Evolutionary conservation across 1,140 invertebrate genomes (phyloP).

Genomic region (Cyclargus thomasi): DNA sequence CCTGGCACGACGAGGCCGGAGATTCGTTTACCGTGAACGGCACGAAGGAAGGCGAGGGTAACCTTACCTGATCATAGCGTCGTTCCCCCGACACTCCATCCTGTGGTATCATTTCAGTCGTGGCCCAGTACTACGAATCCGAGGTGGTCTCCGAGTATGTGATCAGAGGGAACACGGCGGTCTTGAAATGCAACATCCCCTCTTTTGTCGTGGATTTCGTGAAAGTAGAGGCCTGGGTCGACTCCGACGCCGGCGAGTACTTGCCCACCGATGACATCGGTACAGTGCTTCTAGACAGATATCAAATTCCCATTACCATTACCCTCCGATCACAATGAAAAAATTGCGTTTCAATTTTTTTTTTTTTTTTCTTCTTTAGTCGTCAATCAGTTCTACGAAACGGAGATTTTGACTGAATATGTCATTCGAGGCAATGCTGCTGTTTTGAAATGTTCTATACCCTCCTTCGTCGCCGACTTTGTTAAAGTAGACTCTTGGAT

Average conservation of each 20-base stretch:
- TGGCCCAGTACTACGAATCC: conserved; percentile 92
- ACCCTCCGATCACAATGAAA: conserved; percentile 15
- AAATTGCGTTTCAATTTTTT: conserved; percentile 32
- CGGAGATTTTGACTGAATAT: conserved; percentile 86
- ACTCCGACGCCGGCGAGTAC: conserved; percentile 84
- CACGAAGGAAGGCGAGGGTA: conserved; percentile 78
- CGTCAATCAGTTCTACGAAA: conserved; percentile 87
- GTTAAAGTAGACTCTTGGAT: conserved; percentile 87
- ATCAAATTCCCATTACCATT: conserved; percentile 18
- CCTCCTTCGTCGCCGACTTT: conserved; percentile 87
- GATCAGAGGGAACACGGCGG: conserved; percentile 92
- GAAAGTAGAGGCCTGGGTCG: conserved; percentile 91
- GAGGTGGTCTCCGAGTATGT: conserved; percentile 95
- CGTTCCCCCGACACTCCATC: conserved; percentile 21
- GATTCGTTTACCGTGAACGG: conserved; percentile 75
- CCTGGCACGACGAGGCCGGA: conserved; percentile 89
- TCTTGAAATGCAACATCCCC: conserved; percentile 94
- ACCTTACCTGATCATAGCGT: conserved; percentile 26
- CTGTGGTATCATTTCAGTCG: conserved; percentile 79
- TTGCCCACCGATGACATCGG: conserved; percentile 64
- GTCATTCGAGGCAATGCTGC: conserved; percentile 88
- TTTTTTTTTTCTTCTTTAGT: conserved; percentile 72
- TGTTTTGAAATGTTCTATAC: conserved; percentile 86
- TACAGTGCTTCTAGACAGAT: conserved; percentile 34
- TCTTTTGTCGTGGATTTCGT: conserved; percentile 94